Evolutionary conservation across 2,113 vertebrate species (phyloP), one percentile per base, ranked within the genome.

Genomic region (Stegostoma tigrinum): DNA sequence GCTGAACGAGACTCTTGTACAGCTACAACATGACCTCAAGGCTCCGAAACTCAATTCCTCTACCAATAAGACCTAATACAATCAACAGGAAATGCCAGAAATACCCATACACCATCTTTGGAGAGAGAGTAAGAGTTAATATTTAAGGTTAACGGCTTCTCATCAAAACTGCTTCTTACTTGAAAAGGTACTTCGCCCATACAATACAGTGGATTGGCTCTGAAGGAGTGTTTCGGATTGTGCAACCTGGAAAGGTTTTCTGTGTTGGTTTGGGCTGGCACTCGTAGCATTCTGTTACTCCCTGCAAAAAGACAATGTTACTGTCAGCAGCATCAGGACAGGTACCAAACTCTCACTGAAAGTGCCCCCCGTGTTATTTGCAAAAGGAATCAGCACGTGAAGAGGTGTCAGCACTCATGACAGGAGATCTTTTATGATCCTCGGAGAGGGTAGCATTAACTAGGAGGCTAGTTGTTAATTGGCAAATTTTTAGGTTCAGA

Each of bases 171-270:
- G 89, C 30, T 55, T 96, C 98, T 98, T 98, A 99, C 99, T 99
- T 99, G 97, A 99, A 99, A 96, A 99, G 98, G 97, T 99, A 99
- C 96, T 99, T 99, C 96, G 99, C 99, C 99, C 99, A 99, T 75
- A 99, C 99, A 14, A 99, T 99, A 97, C 99, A 99, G 96, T 99
- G 99, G 96, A 99, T 99, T 86, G 99, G 99, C 96, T 99, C 99
- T 0, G 99, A 99, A 45, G 99, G 99, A 0, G 99, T 99, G 97
- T 99, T 99, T 96, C 99, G 98, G 96, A 99, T 99, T 96, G 99
- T 99, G 96, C 99, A 99, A 94, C 99, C 99, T 96, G 99, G 99
- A 96, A 99, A 99, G 12, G 99, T 99, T 97, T 99, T 99, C 98
- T 99, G 99, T 42, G 98, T 97, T 45, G 99, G 99, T 96, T 99